A percentile compares a stretch with the other conserved stretches of the same genome.
These are phyloP conservation scores for Oegoconia quadripuncta DNA, from an alignment of 2,888 invertebrate genomes.

Conservation along the genomic window DNA sequence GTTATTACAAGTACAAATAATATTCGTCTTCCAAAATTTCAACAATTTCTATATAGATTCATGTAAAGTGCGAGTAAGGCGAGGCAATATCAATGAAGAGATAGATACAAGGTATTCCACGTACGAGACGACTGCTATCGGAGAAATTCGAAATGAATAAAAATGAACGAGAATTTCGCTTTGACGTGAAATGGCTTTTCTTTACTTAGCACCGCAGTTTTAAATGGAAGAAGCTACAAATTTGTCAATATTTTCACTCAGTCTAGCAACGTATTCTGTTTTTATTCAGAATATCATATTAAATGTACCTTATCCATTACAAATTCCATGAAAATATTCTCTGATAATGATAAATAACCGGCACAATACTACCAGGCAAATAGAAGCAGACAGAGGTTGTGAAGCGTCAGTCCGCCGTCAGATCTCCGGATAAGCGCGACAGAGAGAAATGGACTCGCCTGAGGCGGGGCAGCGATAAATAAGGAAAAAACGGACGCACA, in stretches of 20 bases:
- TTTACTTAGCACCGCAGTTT: background rate
- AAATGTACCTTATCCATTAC: background rate
- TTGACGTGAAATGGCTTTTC: background rate
- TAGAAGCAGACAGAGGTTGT: constrained; percentile 52
- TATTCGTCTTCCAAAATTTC: too few relatives aligned
- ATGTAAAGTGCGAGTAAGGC: too few relatives aligned
- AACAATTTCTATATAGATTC: too few relatives aligned
- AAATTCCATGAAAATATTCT: background rate
- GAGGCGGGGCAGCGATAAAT: constrained; percentile 59
- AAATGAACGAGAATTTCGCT: background rate
- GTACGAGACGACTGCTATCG: too few relatives aligned
- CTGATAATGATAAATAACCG: constrained; percentile 8
- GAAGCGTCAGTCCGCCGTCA: constrained; percentile 67
- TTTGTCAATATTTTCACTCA: too few relatives aligned
- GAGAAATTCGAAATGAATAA: constrained; percentile 1
- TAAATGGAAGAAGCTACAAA: background rate
- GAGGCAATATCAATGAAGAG: background rate
- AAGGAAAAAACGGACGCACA: constrained; percentile 64
- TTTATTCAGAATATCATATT: background rate
- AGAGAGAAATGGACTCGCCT: constrained; percentile 69
- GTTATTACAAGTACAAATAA: too few relatives aligned
- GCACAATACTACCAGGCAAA: constrained; percentile 41
- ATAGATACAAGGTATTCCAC: too few relatives aligned
- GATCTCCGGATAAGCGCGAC: constrained; percentile 71
- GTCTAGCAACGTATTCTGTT: too few relatives aligned